Evolutionary conservation across 2,888 invertebrate species (phyloP).

Genomic region (Uloborus plumipes): DNA sequence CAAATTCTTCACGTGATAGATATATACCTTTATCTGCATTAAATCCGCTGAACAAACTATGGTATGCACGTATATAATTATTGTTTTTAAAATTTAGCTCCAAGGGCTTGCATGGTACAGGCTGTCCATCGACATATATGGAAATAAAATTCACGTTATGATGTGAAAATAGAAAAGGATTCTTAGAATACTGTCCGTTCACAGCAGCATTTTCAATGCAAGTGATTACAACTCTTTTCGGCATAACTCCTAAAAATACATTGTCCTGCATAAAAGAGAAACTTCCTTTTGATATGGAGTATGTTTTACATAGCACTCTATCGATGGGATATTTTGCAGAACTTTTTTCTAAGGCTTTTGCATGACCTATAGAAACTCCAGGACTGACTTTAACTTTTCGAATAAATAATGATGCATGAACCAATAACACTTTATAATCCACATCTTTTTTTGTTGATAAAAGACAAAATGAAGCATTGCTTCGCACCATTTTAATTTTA

Average conservation of each 20-base stretch:
- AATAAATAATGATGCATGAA: slow-evolving; percentile 59
- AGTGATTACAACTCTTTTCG: too few relatives aligned
- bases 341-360: too few relatives aligned
- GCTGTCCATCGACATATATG: slow-evolving; percentile 66
- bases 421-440: slow-evolving; percentile 40
- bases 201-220: slow-evolving; percentile 66
- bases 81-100: slow-evolving; percentile 14
- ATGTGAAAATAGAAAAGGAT: slow-evolving; percentile 67
- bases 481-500: slow-evolving; percentile 34
- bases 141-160: slow-evolving; percentile 64
- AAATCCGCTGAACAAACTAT: slow-evolving; percentile 67
- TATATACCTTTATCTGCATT: slow-evolving; percentile 66
- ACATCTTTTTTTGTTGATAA: neutral
- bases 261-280: too few relatives aligned
- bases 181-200: slow-evolving; percentile 63
- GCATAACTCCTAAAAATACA: too few relatives aligned
- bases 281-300: too few relatives aligned
- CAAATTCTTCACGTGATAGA: slow-evolving; percentile 13
- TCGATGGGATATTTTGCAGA: too few relatives aligned
- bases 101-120: slow-evolving; percentile 63
- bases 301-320: too few relatives aligned
- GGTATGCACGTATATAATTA: slow-evolving; percentile 66
- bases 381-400: slow-evolving; percentile 60
- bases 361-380: too few relatives aligned
- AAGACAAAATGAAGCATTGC: slow-evolving; percentile 33